phyloP scores from a whole-genome alignment of 1,140 invertebrate genomes.

The Leptinotarsa texana region DNA sequence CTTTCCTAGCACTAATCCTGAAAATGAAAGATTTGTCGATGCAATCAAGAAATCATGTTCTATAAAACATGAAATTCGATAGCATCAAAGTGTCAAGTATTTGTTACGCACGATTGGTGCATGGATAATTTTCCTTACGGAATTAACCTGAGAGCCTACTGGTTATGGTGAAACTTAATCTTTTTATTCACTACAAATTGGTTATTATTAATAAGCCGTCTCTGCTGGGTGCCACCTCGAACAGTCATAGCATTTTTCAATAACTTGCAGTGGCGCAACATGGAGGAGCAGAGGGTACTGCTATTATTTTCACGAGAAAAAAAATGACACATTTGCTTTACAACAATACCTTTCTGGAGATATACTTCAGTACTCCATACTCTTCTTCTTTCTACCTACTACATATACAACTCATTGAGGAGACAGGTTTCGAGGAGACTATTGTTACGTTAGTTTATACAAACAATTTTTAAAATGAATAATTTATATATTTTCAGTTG shows the following conservation, averaged over 20 bases:
- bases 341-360: too few species aligned
- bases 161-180: slow-evolving; percentile 13
- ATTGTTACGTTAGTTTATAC: too few species aligned
- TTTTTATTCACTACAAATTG: slow-evolving; percentile 21
- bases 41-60: slow-evolving; percentile 16
- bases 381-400: too few species aligned
- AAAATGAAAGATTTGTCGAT: slow-evolving; percentile 4
- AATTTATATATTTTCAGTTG: too few species aligned
- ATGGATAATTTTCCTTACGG: slow-evolving; percentile 10
- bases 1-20: neutral
- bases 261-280: neutral
- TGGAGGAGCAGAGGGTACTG: neutral
- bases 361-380: too few species aligned
- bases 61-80: slow-evolving; percentile 21
- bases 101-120: slow-evolving; percentile 23
- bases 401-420: too few species aligned
- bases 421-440: too few species aligned
- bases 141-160: slow-evolving; percentile 17
- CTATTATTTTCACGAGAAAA: too few species aligned
- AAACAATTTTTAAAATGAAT: too few species aligned
- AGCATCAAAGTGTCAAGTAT: slow-evolving; percentile 18
- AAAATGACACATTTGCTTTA: too few species aligned
- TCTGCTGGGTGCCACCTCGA: slow-evolving; percentile 7
- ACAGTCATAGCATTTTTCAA: slow-evolving; percentile 7
- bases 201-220: slow-evolving; percentile 17